A percentile compares a stretch with the other conserved stretches of the same genome.
These are phyloP conservation scores for Melanargia galathea DNA, from an alignment of 2,888 invertebrate genomes.

Conservation along the genomic window DNA sequence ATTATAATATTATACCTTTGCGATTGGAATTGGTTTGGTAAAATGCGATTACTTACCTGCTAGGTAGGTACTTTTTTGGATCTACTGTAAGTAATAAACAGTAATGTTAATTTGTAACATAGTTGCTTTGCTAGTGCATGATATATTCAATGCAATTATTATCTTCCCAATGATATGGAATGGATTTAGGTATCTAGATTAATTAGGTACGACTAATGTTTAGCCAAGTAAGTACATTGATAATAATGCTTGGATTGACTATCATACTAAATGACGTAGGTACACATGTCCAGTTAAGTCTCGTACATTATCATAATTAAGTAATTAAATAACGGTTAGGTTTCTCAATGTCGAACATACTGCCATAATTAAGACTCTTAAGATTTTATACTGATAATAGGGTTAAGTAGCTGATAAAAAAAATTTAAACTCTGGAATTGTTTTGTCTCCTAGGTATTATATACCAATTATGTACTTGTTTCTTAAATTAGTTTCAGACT, in stretches of 20 bases:
- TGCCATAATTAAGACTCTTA: conserved; percentile 38
- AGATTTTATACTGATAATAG: conserved; percentile 35
- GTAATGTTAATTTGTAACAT: no score
- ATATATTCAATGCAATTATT: no score
- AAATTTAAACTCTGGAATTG: conserved; percentile 34
- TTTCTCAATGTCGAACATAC: conserved; percentile 33
- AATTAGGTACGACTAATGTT: no score
- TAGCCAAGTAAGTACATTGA: not conserved
- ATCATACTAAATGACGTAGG: not conserved
- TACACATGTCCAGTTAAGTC: not conserved
- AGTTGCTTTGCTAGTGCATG: no score
- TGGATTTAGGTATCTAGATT: not conserved
- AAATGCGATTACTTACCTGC: no score
- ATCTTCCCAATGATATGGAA: not conserved
- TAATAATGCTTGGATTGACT: not conserved
- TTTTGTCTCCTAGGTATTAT: conserved; percentile 32
- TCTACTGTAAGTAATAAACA: no score
- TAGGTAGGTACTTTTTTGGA: no score
- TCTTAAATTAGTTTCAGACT: conserved; percentile 35
- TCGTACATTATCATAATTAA: not conserved
- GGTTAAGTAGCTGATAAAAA: conserved; percentile 30
- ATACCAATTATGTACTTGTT: conserved; percentile 26
- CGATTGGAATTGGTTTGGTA: no score
- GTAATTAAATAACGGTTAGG: conserved; percentile 15
- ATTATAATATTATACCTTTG: no score